Evolutionary conservation across 2,113 vertebrate species (phyloP), one percentile per base, ranked within the genome.

Genomic region (Macroglossus sobrinus): DNA sequence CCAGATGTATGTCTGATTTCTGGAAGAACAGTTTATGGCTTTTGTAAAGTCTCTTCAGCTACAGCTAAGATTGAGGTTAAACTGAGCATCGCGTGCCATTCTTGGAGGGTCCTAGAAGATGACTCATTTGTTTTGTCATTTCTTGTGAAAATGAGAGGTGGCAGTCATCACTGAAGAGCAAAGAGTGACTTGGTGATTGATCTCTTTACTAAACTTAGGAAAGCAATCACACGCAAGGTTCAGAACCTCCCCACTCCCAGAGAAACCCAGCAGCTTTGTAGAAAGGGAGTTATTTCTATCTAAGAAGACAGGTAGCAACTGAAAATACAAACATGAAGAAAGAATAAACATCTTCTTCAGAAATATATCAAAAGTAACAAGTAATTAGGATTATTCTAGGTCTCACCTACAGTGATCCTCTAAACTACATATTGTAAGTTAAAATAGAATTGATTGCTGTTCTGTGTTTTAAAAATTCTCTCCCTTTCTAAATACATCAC

Each of bases 101-200:
- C 91, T 93, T 86, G 72, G 94, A 89, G 85, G 78, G 33, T 75
- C 53, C 40, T 21, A 1, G n/a, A 21, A 12, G 68, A 75, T 98
- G 97, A 98, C 94, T 97, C 97, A 98, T 97, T 91, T 86, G 53
- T 16, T 84, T 85, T 89, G 93, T 84, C 78, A 61, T 89, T 96
- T 98, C 96, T 97, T 84, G 92, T 91, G 84, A 97, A 97, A 98
- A 68, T 4, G 33, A 98, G 94, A 97, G 88, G 74, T 95, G 81
- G 93, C 80, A 95, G 43, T 63, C 30, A 89, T 97, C 88, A 72
- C 91, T 74, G 75, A 89, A 94, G 85, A 89, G 91, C 71, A 84
- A 43, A 92, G 79, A 69, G 94, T 76, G 75, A 84, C 53, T 82
- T 89, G 89, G 91, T 98, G 97, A 98, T 97, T 98, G 97, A 98